A percentile compares a stretch with the other conserved stretches of the same genome.
Conservation (phyloP, 2,113 vertebrate genomes). For the Mormyrus iriodes region DNA sequence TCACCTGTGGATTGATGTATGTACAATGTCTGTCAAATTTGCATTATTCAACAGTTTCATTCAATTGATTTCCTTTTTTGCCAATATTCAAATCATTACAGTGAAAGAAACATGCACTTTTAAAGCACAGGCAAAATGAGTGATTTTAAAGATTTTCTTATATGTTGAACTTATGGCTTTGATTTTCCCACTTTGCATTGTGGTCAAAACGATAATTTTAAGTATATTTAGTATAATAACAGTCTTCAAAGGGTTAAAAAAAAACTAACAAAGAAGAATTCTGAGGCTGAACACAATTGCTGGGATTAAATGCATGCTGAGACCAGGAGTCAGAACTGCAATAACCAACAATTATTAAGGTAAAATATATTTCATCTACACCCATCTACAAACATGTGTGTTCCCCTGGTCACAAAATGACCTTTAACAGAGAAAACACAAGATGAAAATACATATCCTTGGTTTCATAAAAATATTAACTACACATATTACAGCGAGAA, state of each 20-base stretch:
- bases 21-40: not conserved
- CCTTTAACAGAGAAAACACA: not conserved
- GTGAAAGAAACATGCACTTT: slow-evolving; percentile 3
- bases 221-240: slow-evolving; percentile 55
- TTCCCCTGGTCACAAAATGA: not conserved
- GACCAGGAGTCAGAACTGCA: not conserved
- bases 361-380: slow-evolving; percentile 5
- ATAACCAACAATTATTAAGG: not conserved
- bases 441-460: not conserved
- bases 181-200: slow-evolving; percentile 29
- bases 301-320: not conserved
- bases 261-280: slow-evolving; percentile 13
- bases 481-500: not conserved
- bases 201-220: slow-evolving; percentile 27
- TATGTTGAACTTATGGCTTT: slow-evolving; percentile 51
- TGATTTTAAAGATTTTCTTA: not conserved
- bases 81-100: not conserved
- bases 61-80: not conserved
- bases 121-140: slow-evolving; percentile 9
- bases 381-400: not conserved
- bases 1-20: not conserved
- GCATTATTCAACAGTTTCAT: not conserved
- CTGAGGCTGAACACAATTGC: slow-evolving; percentile 22
- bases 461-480: not conserved
- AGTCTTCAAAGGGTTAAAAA: slow-evolving; percentile 43